phyloP scores from a whole-genome alignment of 1,140 invertebrate species.

The Alviniconcha marisindica region DNA sequence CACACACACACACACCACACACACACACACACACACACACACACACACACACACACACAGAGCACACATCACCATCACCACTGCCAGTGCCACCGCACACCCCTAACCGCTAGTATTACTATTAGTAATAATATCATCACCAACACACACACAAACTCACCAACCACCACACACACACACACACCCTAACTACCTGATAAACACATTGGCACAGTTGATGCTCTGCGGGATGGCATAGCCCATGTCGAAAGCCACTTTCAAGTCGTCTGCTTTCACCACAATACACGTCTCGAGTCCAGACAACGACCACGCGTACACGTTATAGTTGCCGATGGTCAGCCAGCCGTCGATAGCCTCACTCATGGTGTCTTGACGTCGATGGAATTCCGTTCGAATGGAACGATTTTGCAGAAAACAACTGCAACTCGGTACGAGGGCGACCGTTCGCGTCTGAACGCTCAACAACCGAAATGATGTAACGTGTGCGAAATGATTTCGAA shows the following conservation, averaged over 20 bases:
- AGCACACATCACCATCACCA: no score
- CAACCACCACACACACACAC: background rate
- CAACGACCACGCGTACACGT: conserved; percentile 61
- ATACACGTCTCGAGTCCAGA: conserved; percentile 65
- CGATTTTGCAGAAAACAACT: background rate
- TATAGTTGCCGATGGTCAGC: conserved; percentile 52
- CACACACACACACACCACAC: background rate
- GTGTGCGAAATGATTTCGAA: background rate
- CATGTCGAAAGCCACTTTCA: conserved; percentile 63
- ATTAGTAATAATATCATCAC: no score
- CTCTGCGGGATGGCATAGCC: conserved; percentile 58
- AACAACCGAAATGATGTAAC: background rate
- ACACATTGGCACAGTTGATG: conserved; percentile 56
- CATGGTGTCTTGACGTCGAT: conserved; percentile 6
- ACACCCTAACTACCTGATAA: conserved; percentile 59
- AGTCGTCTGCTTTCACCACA: conserved; percentile 54
- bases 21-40: no score
- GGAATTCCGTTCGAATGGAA: background rate
- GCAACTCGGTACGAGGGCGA: no score
- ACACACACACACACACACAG: no score
- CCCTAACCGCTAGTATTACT: no score
- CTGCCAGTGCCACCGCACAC: no score
- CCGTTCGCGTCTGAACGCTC: background rate
- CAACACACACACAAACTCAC: no score
- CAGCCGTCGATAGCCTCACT: conserved; percentile 36